Evolutionary conservation across 2,113 vertebrate genomes (phyloP), one percentile per base, ranked within the genome.

Genomic region (Ellobius talpinus): DNA sequence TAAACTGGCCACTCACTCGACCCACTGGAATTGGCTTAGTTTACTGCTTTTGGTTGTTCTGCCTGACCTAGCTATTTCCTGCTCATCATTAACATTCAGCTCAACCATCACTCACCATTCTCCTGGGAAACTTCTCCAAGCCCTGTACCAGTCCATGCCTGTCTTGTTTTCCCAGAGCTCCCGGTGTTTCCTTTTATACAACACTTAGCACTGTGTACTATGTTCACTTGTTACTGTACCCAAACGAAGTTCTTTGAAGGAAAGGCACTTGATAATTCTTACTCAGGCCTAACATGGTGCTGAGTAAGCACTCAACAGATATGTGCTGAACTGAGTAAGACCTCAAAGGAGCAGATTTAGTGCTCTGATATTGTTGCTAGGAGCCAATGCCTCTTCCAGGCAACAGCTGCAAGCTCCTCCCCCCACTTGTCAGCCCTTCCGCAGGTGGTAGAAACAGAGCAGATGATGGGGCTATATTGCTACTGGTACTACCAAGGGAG

Each of bases 361-460:
- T 86, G 88, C 81, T 93, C 93, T 84, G 86, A 88, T 66, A 94
- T 45, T 81, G 98, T 96, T 97, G 97, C 97, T 96, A 97, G 95
- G 97, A 97, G 89, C 88, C 94, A 95, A 94, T 17, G 29, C n/a
- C 88, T 96, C 90, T 89, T 94, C 92, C 77, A 95, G 81, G 95
- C 90, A 97, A 96, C 94, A 96, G 97, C 95, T 95, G 93, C 93
- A 97, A 87, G 87, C 93, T 93, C 97, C 97, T 94, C 94, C 96
- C 39, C 96, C 87, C 33, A 92, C 93, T 96, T 58, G 45, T 87
- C 95, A 97, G 95, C 66, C 39, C 96, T 97, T 79, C 82, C 96
- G 97, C 96, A 96, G 96, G 98, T 97, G 96, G 95, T 3, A 90
- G 78, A 93, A 96, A 90, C 88, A 94, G 74, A 95, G 77, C 86